phyloP scores from a whole-genome alignment of 1,140 invertebrate genomes.

The Octopus sinensis region DNA sequence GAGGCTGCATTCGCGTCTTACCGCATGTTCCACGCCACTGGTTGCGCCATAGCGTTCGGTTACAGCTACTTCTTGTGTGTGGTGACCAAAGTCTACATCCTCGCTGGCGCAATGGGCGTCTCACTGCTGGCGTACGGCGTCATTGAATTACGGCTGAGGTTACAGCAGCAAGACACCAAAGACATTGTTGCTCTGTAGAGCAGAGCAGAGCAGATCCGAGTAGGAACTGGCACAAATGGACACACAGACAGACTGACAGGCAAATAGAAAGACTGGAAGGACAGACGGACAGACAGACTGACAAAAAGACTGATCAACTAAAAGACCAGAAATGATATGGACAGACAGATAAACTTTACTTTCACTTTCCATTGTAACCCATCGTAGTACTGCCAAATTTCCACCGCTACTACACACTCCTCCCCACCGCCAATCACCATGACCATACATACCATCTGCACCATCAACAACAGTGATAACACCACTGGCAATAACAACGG shows the following conservation, averaged over 20 bases:
- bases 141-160: conserved; percentile 52
- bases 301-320: not conserved
- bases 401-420: too few relatives aligned
- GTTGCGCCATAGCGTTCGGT: conserved; percentile 52
- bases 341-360: not conserved
- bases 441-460: too few relatives aligned
- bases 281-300: not conserved
- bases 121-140: conserved; percentile 45
- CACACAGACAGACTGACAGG: not conserved
- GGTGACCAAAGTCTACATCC: conserved; percentile 50
- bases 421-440: too few relatives aligned
- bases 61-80: conserved; percentile 56
- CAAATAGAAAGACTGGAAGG: not conserved
- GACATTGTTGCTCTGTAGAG: conserved; percentile 50
- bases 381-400: too few relatives aligned
- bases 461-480: too few relatives aligned
- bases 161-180: conserved; percentile 49
- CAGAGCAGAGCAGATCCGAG: not conserved
- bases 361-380: not conserved
- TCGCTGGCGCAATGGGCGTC: conserved; percentile 41
- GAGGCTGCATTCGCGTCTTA: conserved; percentile 53
- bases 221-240: not conserved
- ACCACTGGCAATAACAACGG: too few relatives aligned
- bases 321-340: not conserved
- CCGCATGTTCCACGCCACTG: conserved; percentile 53